Evolutionary conservation across 2,797 vertebrate species (phyloP), one percentile per base, ranked within the genome.

Genomic region (Labeo calbasu): DNA sequence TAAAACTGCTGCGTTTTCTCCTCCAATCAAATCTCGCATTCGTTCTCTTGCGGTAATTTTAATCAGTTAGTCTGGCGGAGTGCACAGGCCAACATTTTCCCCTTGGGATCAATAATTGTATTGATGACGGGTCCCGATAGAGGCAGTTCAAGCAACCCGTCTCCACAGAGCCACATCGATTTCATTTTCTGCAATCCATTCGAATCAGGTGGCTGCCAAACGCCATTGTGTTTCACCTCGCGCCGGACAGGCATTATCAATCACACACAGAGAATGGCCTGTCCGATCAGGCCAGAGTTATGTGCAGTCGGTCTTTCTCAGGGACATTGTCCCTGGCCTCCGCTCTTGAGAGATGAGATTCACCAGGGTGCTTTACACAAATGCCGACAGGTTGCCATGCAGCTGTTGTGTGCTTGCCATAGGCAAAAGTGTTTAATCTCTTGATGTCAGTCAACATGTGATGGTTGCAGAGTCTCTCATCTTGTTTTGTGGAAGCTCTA

Each of bases 1-100:
- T 93, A 92, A 69, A 80, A 91, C 88, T 89, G 88, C 83, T 89
- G 91, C 92, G n/a, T 86, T 88, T 85, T 82, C 82, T 85, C 76
- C 61, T 87, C 84, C 72, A 68, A 88, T 86, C 75, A 86, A 81
- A 86, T 81, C 79, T 82, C 19, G 57, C 86, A 86, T 90, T 90
- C 84, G 76, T 89, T 88, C 86, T 86, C 17, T 43, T 25, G 72
- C 36, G 17, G 70, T 85, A 77, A 85, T 88, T 84, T 86, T 88
- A 90, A 88, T 90, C 86, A 87, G 86, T 79, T 86, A 51, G 68
- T 81, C 70, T 59, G 86, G 85, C 17, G 25, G 71, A 66, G 73
- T 40, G 59, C 61, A 65, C 81, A 48, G 76, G 73, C 79, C 72
- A 69, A 86, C 82, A 84, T 84, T 89, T 88, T 83, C 78, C 51